Conservation (phyloP, 2,888 invertebrate species). For the Osmoderma eremita region DNA sequence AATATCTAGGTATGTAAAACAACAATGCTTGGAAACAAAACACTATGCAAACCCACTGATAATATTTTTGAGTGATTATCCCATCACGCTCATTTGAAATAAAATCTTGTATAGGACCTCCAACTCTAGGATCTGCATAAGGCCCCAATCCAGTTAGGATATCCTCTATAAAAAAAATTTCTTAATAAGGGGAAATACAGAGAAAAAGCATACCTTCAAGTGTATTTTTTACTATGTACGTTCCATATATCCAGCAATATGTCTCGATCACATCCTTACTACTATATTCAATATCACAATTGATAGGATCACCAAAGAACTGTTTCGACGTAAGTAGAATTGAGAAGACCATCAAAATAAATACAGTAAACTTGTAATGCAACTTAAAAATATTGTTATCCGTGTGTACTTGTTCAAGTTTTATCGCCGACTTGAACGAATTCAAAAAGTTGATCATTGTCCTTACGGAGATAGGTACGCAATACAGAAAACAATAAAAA, state of each 20-base stretch:
- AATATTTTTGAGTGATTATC: constrained; percentile 71
- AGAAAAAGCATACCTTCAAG: constrained; percentile 33
- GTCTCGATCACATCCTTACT: constrained; percentile 75
- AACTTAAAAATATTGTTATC: constrained; percentile 80
- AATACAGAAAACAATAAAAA: constrained; percentile 4
- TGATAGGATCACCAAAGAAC: constrained; percentile 87
- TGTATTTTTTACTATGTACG: constrained; percentile 69
- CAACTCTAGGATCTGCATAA: constrained; percentile 52
- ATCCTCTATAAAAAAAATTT: constrained; percentile 49
- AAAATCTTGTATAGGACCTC: constrained; percentile 51
- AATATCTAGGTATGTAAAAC: constrained; percentile 76
- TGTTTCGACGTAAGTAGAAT: constrained; percentile 82
- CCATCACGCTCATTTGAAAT: constrained; percentile 50
- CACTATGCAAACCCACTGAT: constrained; percentile 79
- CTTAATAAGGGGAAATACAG: constrained; percentile 24
- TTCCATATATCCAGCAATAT: constrained; percentile 84
- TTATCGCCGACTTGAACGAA: constrained; percentile 74
- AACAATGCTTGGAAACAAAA: constrained; percentile 73
- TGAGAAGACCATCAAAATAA: constrained; percentile 77
- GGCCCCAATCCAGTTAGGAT: constrained; percentile 65
- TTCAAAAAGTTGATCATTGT: constrained; percentile 74
- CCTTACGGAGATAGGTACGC: neutral
- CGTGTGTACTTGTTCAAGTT: constrained; percentile 74
- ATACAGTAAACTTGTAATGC: constrained; percentile 78
- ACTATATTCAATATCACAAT: constrained; percentile 71